These are phyloP conservation scores for Machaerirhynchus nigripectus DNA, from an alignment of 2,113 vertebrate genomes.

Conservation along the genomic window DNA sequence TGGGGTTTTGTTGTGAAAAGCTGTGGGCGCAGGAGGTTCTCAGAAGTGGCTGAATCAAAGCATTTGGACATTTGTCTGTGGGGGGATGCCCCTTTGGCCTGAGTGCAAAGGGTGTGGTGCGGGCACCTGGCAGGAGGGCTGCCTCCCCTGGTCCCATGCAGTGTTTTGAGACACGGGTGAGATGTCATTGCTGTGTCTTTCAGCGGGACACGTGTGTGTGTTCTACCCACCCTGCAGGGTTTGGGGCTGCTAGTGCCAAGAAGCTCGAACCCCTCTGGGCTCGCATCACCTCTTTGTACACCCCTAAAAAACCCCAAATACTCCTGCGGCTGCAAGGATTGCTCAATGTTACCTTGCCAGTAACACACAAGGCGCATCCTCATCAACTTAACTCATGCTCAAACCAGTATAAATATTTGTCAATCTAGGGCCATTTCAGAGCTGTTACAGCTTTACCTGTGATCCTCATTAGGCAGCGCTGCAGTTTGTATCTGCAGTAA, in stretches of 20 bases:
- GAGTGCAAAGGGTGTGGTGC: no score
- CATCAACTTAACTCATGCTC: not conserved
- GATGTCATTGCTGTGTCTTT: not conserved
- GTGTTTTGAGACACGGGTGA: rapidly evolving
- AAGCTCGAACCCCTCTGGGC: rapidly evolving
- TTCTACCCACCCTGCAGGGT: not conserved
- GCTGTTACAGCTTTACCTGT: not conserved
- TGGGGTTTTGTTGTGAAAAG: not conserved
- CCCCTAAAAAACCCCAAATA: not conserved
- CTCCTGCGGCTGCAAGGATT: not conserved
- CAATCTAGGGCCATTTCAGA: not conserved
- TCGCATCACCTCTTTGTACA: not conserved
- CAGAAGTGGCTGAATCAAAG: not conserved
- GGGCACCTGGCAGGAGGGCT: not conserved
- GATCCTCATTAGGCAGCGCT: not conserved
- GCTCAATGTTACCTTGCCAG: not conserved
- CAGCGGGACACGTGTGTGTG: not conserved
- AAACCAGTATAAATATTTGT: not conserved
- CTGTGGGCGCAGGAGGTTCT: not conserved
- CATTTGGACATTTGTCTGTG: not conserved
- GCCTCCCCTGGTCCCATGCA: not conserved
- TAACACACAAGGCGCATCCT: not conserved
- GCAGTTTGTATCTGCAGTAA: not conserved
- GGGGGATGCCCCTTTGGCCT: not conserved
- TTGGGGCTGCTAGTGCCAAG: not conserved